A percentile compares a stretch with the other conserved stretches of the same genome.
These are phyloP conservation scores for Lobophora halterata DNA, from an alignment of 2,888 invertebrate genomes.

Conservation along the genomic window DNA sequence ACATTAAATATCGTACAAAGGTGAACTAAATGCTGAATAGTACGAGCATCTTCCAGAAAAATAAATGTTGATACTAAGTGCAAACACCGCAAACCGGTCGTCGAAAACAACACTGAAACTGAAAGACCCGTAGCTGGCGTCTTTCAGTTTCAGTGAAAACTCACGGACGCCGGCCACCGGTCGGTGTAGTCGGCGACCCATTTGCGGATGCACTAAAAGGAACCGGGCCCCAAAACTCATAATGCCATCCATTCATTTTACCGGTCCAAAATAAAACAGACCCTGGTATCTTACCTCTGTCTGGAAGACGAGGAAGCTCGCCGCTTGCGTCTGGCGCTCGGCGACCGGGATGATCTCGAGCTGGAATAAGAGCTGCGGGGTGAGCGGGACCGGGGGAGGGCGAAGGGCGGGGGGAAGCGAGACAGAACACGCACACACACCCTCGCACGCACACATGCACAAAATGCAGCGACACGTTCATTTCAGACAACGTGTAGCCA, in stretches of 20 bases:
- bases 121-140: too few relatives aligned
- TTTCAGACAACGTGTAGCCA: constrained; percentile 21
- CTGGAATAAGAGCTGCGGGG: constrained; percentile 80
- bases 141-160: too few relatives aligned
- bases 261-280: constrained; percentile 12
- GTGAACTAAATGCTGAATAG: too few relatives aligned
- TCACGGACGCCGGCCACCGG: too few relatives aligned
- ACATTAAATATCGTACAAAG: too few relatives aligned
- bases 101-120: too few relatives aligned
- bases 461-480: constrained; percentile 26
- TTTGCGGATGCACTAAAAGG: too few relatives aligned
- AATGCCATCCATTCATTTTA: constrained; percentile 12
- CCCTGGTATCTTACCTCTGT: constrained; percentile 75
- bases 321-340: constrained; percentile 65
- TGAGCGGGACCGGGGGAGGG: constrained; percentile 58
- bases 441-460: constrained; percentile 26
- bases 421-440: constrained; percentile 28
- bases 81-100: too few relatives aligned
- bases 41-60: too few relatives aligned
- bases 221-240: too few relatives aligned
- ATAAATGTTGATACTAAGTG: too few relatives aligned
- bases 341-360: constrained; percentile 73
- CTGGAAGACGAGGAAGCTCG: constrained; percentile 70
- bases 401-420: constrained; percentile 33
- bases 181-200: too few relatives aligned